Conservation (phyloP, 2,797 vertebrate species). For the Paramormyrops hopkinsi region DNA sequence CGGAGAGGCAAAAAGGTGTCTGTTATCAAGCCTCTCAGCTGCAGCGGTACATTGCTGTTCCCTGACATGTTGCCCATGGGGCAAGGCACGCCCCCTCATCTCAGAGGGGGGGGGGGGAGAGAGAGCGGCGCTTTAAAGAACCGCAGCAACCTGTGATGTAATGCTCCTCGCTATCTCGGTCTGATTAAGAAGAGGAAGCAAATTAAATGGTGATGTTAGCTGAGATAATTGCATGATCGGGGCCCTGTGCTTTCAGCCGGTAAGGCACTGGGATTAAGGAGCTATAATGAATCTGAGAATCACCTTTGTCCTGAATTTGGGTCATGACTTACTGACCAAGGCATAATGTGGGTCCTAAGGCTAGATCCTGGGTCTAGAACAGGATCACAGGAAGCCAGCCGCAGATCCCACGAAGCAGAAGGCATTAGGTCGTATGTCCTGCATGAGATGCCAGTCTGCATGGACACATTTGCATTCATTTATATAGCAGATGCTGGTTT, state of each 20-base stretch:
- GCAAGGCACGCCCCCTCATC: neutral
- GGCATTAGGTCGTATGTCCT: neutral
- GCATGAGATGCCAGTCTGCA: neutral
- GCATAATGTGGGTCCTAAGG: neutral
- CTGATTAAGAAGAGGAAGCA: neutral
- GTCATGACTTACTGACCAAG: neutral
- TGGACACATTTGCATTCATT: neutral
- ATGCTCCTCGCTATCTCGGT: neutral
- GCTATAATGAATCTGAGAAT: slow-evolving; percentile 41
- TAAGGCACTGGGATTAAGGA: slow-evolving; percentile 22
- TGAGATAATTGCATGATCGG: neutral
- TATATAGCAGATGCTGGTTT: slow-evolving; percentile 3
- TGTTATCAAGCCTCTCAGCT: neutral
- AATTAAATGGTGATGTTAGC: neutral
- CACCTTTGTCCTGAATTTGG: slow-evolving; percentile 24
- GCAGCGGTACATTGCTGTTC: neutral
- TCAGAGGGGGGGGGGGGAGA: neutral
- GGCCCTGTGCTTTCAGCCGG: neutral
- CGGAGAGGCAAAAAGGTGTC: neutral
- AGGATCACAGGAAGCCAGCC: neutral
- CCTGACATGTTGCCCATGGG: neutral
- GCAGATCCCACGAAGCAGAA: neutral
- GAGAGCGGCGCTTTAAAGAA: neutral
- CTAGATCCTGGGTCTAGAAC: neutral
- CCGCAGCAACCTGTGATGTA: neutral